Conservation (phyloP, 2,888 invertebrate genomes). For the Hypercompe scribonia region DNA sequence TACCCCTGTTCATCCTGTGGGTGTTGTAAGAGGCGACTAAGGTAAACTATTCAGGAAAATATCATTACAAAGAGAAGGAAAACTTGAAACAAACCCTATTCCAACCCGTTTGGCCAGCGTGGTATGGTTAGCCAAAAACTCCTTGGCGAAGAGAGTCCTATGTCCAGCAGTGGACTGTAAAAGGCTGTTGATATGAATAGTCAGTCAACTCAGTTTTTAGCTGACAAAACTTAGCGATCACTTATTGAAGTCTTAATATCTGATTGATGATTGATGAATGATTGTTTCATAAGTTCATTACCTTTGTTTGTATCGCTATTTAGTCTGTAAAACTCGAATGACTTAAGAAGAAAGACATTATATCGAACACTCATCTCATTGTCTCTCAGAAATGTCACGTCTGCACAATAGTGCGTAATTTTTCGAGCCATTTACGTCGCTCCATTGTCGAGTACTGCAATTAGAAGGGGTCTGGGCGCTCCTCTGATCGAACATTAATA, state of each 20-base stretch:
- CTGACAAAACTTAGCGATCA: no score
- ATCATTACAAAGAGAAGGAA: no score
- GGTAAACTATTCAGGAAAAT: no score
- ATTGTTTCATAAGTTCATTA: background rate
- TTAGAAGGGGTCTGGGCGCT: constrained; percentile 58
- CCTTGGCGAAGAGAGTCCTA: no score
- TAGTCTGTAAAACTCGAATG: background rate
- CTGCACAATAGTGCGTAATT: constrained; percentile 73
- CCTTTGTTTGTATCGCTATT: background rate
- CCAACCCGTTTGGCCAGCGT: no score
- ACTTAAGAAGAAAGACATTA: constrained; percentile 14
- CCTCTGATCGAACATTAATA: constrained; percentile 64
- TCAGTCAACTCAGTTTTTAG: no score
- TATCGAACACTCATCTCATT: constrained; percentile 32
- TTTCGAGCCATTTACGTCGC: constrained; percentile 73
- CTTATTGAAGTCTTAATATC: background rate
- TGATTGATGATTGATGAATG: background rate
- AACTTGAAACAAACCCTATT: no score
- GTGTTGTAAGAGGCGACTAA: no score
- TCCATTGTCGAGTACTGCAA: constrained; percentile 64
- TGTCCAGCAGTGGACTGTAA: no score
- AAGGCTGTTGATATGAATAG: no score
- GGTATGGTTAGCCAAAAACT: no score
- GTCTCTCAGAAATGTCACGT: constrained; percentile 40
- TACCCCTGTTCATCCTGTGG: no score